Percentiles rank a stretch among this genome's conserved stretches.
Conservation (phyloP, 2,113 vertebrate species). For the Pollachius pollachius region DNA sequence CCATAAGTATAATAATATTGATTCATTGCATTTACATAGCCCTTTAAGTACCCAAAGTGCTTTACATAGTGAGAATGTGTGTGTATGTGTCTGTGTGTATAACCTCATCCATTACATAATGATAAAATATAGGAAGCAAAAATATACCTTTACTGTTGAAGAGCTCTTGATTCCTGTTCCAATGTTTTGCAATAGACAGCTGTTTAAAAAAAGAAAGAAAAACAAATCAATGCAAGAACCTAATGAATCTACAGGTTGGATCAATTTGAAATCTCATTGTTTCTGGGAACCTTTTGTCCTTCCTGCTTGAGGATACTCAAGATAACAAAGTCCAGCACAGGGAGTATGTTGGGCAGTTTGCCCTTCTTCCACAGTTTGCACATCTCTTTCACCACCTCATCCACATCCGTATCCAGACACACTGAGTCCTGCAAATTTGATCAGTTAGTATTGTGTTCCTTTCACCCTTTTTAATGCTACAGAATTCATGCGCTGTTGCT, state of each 20-base stretch:
- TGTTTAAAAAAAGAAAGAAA: not conserved
- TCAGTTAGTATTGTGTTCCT: not conserved
- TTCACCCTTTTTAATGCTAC: too few relatives aligned
- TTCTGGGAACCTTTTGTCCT: constrained; percentile 17
- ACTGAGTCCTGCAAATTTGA: not conserved
- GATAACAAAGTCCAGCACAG: constrained; percentile 31
- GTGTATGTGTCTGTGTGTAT: too few relatives aligned
- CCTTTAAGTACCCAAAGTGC: too few relatives aligned
- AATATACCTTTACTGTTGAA: constrained; percentile 11
- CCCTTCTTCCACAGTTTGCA: constrained; percentile 15
- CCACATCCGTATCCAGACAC: not conserved
- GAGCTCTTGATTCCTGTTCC: constrained; percentile 14
- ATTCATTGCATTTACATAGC: too few relatives aligned
- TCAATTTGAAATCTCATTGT: not conserved
- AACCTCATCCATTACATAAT: not conserved
- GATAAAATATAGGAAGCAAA: not conserved
- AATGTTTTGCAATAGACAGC: constrained; percentile 9
- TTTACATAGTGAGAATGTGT: too few relatives aligned
- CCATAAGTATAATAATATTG: too few relatives aligned
- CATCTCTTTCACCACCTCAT: constrained; percentile 8
- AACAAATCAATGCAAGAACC: not conserved
- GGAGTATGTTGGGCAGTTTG: constrained; percentile 29
- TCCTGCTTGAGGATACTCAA: constrained; percentile 13
- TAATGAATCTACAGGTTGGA: not conserved
- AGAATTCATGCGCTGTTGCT: not conserved